These are phyloP conservation scores for Glossophaga mutica DNA, from an alignment of 2,797 vertebrate genomes.

Conservation along the genomic window DNA sequence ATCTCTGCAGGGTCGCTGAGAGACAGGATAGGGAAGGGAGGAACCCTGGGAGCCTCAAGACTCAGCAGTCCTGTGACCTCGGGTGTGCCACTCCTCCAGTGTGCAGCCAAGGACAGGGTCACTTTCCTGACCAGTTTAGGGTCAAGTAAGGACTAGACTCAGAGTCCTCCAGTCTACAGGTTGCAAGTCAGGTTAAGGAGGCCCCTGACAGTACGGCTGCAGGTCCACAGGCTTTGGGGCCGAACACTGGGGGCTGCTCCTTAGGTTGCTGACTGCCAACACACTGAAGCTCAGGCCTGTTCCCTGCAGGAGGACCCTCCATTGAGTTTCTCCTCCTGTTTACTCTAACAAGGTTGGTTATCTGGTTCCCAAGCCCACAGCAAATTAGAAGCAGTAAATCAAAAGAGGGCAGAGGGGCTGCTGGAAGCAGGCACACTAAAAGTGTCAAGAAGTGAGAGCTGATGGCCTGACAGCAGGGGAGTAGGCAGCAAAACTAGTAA, in stretches of 20 bases:
- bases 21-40: neutral
- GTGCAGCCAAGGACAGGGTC: neutral
- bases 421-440: conserved; percentile 69
- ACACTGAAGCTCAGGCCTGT: neutral
- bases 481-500: conserved; percentile 64
- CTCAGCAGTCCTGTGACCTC: neutral
- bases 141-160: neutral
- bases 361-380: conserved; percentile 63
- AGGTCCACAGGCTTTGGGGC: neutral
- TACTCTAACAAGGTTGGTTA: conserved; percentile 54
- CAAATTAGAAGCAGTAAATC: conserved; percentile 75
- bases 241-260: fast-evolving
- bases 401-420: conserved; percentile 60
- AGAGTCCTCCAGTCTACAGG: neutral
- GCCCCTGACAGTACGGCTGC: neutral
- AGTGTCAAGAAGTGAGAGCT: conserved; percentile 73
- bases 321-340: neutral
- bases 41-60: neutral
- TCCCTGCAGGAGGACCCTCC: neutral
- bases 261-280: neutral
- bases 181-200: neutral
- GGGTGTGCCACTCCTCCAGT: neutral
- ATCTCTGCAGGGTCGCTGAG: neutral
- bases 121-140: neutral
- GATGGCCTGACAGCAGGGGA: conserved; percentile 60